Percentiles rank a stretch among this genome's conserved stretches.
Evolutionary conservation across 2,113 vertebrate genomes (phyloP).

Genomic region (Scatophagus argus): DNA sequence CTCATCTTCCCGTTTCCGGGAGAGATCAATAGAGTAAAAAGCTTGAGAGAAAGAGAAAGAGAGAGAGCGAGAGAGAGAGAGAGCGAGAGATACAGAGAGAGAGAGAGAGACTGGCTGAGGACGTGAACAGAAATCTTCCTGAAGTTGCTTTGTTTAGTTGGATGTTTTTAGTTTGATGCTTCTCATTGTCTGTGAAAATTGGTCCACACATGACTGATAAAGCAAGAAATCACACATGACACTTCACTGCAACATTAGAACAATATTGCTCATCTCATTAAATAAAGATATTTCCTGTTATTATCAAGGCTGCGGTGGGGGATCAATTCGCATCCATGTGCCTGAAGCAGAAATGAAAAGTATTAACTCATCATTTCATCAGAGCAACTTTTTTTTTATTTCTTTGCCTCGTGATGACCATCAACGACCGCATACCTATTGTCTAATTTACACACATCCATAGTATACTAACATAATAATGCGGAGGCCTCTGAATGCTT

Average conservation of each 20-base stretch:
- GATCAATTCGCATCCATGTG: background rate
- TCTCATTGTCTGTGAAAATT: background rate
- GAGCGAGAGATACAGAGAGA: slow-evolving; percentile 26
- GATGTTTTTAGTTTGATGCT: slow-evolving; percentile 20
- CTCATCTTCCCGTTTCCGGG: slow-evolving; percentile 82
- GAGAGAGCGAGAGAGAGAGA: slow-evolving; percentile 36
- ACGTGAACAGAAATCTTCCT: slow-evolving; percentile 21
- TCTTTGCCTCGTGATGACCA: background rate
- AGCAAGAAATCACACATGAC: background rate
- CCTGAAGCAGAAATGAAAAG: background rate
- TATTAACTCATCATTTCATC: background rate
- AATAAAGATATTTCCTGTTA: background rate
- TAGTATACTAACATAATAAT: background rate
- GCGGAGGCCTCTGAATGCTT: slow-evolving; percentile 16
- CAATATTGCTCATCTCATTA: background rate
- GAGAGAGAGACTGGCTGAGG: slow-evolving; percentile 30
- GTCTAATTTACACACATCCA: background rate
- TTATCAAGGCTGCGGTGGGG: background rate
- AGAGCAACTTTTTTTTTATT: background rate
- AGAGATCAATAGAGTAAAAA: slow-evolving; percentile 85
- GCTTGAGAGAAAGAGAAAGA: slow-evolving; percentile 51
- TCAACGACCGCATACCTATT: background rate
- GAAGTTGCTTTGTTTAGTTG: slow-evolving; percentile 20
- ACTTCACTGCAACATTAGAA: background rate
- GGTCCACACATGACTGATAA: background rate